Evolutionary conservation across 2,888 invertebrate species (phyloP).

Genomic region (Muschampia plurimacula): DNA sequence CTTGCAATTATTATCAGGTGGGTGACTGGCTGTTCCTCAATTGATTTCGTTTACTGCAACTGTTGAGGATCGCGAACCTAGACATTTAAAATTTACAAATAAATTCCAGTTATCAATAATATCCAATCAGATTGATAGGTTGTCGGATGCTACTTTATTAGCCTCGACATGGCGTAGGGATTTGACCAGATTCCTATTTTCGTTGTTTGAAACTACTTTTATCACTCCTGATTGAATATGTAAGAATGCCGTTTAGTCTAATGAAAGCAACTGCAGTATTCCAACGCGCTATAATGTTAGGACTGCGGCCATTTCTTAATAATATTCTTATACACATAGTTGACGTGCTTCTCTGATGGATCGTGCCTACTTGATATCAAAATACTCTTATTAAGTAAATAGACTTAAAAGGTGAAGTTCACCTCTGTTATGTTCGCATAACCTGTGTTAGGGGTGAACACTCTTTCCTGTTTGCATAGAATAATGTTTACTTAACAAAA

Average conservation of each 20-base stretch:
- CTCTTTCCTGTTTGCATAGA: too few relatives aligned
- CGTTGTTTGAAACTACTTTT: conserved; percentile 39
- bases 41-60: not conserved
- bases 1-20: not conserved
- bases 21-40: not conserved
- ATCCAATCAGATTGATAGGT: conserved; percentile 41
- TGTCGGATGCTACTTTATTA: not conserved
- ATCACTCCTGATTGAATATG: conserved; percentile 28
- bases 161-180: conserved; percentile 18
- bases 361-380: not conserved
- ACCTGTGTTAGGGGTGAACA: too few relatives aligned
- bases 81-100: not conserved
- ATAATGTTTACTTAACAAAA: too few relatives aligned
- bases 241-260: conserved; percentile 42
- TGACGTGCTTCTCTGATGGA: not conserved
- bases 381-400: too few relatives aligned
- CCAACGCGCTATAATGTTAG: not conserved
- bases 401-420: too few relatives aligned
- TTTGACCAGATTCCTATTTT: not conserved
- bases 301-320: not conserved
- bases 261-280: conserved; percentile 41
- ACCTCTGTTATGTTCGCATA: too few relatives aligned
- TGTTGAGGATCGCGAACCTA: not conserved
- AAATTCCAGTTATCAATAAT: conserved; percentile 38
- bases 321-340: not conserved